A percentile compares a stretch with the other conserved stretches of the same genome.
Conservation (phyloP, 1,140 invertebrate genomes). For the Leptinotarsa undecemlineata region DNA sequence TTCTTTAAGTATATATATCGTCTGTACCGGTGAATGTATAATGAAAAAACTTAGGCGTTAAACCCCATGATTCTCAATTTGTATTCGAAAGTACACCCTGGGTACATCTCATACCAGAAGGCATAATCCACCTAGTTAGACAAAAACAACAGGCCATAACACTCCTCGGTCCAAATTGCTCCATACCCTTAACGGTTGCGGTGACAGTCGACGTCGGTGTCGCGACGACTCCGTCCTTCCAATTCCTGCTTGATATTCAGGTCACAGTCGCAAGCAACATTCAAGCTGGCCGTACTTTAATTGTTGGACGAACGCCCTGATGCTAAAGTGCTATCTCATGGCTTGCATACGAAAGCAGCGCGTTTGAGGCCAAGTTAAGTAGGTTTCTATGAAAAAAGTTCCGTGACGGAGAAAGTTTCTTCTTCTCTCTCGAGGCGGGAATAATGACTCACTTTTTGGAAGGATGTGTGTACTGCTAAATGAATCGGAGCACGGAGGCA, state of each 20-base stretch:
- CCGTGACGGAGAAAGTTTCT: background rate
- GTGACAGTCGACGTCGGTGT: constrained; percentile 9
- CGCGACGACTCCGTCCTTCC: constrained; percentile 8
- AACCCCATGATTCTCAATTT: no score
- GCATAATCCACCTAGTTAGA: no score
- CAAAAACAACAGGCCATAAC: background rate
- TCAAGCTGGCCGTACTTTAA: constrained; percentile 35
- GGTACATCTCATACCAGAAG: no score
- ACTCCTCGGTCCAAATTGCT: constrained; percentile 7
- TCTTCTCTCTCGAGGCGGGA: background rate
- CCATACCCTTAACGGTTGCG: constrained; percentile 10
- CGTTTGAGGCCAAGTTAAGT: constrained; percentile 33
- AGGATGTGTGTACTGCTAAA: background rate
- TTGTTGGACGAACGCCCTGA: constrained; percentile 37
- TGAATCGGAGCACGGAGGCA: background rate
- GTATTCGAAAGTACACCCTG: no score
- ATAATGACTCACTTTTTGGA: background rate
- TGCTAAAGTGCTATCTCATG: constrained; percentile 42
- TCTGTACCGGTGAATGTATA: no score
- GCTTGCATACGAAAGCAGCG: constrained; percentile 38
- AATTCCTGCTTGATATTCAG: constrained; percentile 32
- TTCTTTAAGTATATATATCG: no score
- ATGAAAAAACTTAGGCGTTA: no score
- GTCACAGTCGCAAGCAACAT: constrained; percentile 35
- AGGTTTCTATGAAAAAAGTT: constrained; percentile 15